phyloP scores from a whole-genome alignment of 1,140 invertebrate species.

The Drosophila subobscura region DNA sequence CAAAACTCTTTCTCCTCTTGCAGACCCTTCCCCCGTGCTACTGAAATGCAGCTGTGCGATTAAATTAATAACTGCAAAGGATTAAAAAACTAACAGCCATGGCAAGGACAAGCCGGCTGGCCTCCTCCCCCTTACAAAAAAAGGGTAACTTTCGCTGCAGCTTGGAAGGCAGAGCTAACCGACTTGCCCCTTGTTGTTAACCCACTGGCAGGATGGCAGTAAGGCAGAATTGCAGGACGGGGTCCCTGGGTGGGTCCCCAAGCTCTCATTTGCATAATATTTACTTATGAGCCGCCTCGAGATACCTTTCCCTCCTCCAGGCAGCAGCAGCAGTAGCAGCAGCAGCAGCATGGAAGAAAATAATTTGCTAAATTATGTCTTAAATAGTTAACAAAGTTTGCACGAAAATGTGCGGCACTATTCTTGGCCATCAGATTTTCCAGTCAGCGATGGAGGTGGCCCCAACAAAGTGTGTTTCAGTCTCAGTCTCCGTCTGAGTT shows the following conservation, averaged over 20 bases:
- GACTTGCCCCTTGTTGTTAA: conserved; percentile 21
- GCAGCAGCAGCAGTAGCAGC: background rate
- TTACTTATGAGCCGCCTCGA: conserved; percentile 61
- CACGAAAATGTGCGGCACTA: conserved; percentile 60
- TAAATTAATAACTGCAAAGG: conserved; percentile 81
- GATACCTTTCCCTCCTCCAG: background rate
- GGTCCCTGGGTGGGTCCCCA: conserved; percentile 40
- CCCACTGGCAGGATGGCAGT: background rate
- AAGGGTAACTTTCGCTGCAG: conserved; percentile 62
- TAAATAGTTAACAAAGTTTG: conserved; percentile 81
- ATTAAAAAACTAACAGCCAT: conserved; percentile 78
- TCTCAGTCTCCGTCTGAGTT: background rate
- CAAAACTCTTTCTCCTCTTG: background rate
- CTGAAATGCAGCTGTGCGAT: conserved; percentile 76
- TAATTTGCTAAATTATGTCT: conserved; percentile 82
- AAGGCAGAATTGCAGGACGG: background rate
- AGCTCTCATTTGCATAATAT: conserved; percentile 78
- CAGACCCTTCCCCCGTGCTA: conserved; percentile 7
- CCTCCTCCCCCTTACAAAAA: conserved; percentile 33
- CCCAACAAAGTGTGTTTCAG: conserved; percentile 29
- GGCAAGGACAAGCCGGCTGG: conserved; percentile 63
- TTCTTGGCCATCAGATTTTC: conserved; percentile 41
- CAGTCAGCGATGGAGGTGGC: conserved; percentile 10
- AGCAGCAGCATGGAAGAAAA: conserved; percentile 65
- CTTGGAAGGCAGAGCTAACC: conserved; percentile 41